Conservation (phyloP, 2,888 invertebrate genomes). For the Mesopsocus fuscifrons region DNA sequence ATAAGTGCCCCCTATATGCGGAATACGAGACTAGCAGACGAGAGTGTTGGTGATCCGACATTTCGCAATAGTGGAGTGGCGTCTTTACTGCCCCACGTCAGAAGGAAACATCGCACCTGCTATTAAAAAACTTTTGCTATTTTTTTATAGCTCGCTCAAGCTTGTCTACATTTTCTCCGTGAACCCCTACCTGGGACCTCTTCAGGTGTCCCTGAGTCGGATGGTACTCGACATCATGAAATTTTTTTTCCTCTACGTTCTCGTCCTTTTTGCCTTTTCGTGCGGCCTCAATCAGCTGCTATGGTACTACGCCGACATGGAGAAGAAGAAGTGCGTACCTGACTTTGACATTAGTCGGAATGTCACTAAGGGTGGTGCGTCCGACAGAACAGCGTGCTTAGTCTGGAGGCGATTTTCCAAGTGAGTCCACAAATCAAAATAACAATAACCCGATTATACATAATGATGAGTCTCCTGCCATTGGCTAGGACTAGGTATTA, state of each 20-base stretch:
- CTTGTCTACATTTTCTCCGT: constrained; percentile 96
- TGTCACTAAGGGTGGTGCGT: constrained; percentile 16
- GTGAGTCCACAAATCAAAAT: constrained; percentile 29
- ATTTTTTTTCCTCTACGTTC: constrained; percentile 81
- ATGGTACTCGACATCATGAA: constrained; percentile 94
- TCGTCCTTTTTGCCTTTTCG: constrained; percentile 88
- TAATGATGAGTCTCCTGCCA: no score
- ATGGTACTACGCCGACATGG: constrained; percentile 83
- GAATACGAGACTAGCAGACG: neutral
- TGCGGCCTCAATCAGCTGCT: constrained; percentile 77
- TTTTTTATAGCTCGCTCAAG: constrained; percentile 64
- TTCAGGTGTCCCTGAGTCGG: constrained; percentile 85
- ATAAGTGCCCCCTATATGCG: no score
- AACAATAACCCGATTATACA: no score
- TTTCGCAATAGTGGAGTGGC: no score
- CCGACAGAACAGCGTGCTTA: constrained; percentile 58
- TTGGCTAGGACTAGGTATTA: no score
- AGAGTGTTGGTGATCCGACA: no score
- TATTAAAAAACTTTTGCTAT: no score
- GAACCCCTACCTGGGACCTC: constrained; percentile 88
- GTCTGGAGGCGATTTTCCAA: constrained; percentile 81
- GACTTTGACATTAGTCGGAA: constrained; percentile 19
- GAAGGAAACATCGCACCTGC: no score
- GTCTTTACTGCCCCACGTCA: no score
- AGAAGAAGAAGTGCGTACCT: constrained; percentile 57